These are phyloP conservation scores for Arvicanthis niloticus DNA, from an alignment of 2,113 vertebrate genomes.

Conservation along the genomic window DNA sequence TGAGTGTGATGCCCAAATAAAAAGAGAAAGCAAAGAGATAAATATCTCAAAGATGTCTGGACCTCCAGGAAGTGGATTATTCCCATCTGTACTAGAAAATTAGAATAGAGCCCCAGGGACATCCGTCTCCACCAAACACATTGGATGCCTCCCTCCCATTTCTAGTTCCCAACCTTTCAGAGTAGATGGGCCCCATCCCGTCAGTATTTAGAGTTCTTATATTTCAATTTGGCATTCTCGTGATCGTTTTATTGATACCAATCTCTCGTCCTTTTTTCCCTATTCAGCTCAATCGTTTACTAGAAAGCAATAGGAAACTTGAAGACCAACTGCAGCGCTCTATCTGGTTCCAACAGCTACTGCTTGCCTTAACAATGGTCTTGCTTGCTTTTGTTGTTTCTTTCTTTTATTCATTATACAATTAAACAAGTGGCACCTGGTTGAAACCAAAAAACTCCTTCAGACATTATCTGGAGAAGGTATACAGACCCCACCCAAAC, in stretches of 20 bases:
- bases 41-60: neutral
- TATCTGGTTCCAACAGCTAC: constrained; percentile 95
- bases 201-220: constrained; percentile 51
- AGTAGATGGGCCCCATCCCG: neutral
- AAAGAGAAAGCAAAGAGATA: neutral
- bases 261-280: constrained; percentile 70
- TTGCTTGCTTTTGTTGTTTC: constrained; percentile 89
- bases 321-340: constrained; percentile 93
- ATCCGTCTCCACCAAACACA: neutral
- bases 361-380: constrained; percentile 89
- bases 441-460: constrained; percentile 54
- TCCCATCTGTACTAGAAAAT: constrained; percentile 44
- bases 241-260: constrained; percentile 61
- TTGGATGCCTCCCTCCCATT: neutral
- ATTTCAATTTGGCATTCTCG: neutral
- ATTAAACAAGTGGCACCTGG: constrained; percentile 70
- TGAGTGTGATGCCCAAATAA: neutral
- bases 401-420: constrained; percentile 84
- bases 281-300: constrained; percentile 91
- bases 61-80: neutral
- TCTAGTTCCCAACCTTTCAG: neutral
- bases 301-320: constrained; percentile 90
- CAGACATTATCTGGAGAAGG: neutral
- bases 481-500: constrained; percentile 54
- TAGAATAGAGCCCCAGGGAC: neutral